Evolutionary conservation across 92 coral and sea anemone genomes (phyloP).

Genomic region (Zoanthus solanderi): DNA sequence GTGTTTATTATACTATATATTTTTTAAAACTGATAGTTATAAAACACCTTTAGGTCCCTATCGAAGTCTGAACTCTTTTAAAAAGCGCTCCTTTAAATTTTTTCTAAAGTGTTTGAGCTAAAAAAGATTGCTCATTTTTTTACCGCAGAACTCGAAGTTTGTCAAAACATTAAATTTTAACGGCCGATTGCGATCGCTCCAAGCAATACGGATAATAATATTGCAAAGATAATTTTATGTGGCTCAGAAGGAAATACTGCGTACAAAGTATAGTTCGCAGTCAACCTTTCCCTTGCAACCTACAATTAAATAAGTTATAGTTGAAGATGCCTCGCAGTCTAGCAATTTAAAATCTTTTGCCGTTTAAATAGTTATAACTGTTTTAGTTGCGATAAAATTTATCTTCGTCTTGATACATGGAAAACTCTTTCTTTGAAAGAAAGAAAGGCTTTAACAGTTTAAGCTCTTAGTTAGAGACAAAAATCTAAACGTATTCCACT

Average conservation of each 20-base stretch:
- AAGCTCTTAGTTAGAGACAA: too few relatives aligned
- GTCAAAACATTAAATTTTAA: constrained; percentile 23
- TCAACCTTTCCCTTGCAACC: neutral
- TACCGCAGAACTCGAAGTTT: neutral
- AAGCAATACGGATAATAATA: constrained; percentile 13
- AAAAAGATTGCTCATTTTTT: constrained; percentile 26
- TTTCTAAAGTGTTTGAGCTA: neutral
- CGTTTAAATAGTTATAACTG: too few relatives aligned
- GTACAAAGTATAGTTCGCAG: neutral
- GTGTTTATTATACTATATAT: constrained; percentile 1
- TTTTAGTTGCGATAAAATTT: too few relatives aligned
- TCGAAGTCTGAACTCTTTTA: neutral
- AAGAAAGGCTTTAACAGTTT: too few relatives aligned
- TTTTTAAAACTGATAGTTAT: neutral
- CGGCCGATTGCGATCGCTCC: constrained; percentile 27
- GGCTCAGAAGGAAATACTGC: neutral
- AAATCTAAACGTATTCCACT: too few relatives aligned
- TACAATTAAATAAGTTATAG: neutral
- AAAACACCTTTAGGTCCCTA: neutral
- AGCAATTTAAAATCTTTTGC: neutral
- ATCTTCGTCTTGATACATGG: too few relatives aligned
- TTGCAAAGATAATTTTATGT: constrained; percentile 40
- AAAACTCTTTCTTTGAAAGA: too few relatives aligned
- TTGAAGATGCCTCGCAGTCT: neutral
- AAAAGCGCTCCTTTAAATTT: neutral